Evolutionary conservation across 1,140 invertebrate species (phyloP), one percentile per base, ranked within the genome.

Genomic region (Battus philenor): DNA sequence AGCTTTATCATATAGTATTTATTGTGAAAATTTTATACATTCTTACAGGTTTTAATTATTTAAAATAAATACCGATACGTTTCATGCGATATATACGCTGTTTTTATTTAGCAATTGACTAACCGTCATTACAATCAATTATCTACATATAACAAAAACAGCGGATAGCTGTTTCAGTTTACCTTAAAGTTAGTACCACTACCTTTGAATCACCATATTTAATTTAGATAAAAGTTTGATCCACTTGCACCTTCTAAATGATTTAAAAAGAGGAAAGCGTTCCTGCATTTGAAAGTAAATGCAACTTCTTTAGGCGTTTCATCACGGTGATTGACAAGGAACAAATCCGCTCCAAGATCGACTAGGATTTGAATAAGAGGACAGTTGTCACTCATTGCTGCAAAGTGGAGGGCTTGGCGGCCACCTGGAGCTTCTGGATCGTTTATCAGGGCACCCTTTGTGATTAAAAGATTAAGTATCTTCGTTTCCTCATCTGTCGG

Each of bases 301-400:
- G 79, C 79, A 0, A 74, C 66, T 26, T 83, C 58, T 41, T 44
- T 63, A 0, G 79, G 68, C 7, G 71, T 79, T 64, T 80, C 60
- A 44, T 63, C 58, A 51, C 72, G 58, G 32, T 79, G 74, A 41
- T 79, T 83, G 6, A 13, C 59, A 20, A 57, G 15, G 22, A 47
- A 46, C n/a, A 74, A 20, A 57, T 79, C 50, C 5, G 79, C 79
- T 24, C 77, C 77, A 17, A 83, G 46, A 0, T 60, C 30, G 2
- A 81, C 24, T 1, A 83, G 58, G 13, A 78, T 53, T 3, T 45
- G 27, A 4, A 83, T 74, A 3, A 83, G 58, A 3, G 18, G 33
- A 10, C 47, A 64, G 38, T 83, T 81, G 31, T 83, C 76, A 30
- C 68, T 76, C 75, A 83, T 77, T n/a, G 79, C 75, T 18, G 79